A percentile compares a stretch with the other conserved stretches of the same genome.
These are phyloP conservation scores for Pseudomyrmex gracilis DNA, from an alignment of 1,140 invertebrate genomes.

Conservation along the genomic window DNA sequence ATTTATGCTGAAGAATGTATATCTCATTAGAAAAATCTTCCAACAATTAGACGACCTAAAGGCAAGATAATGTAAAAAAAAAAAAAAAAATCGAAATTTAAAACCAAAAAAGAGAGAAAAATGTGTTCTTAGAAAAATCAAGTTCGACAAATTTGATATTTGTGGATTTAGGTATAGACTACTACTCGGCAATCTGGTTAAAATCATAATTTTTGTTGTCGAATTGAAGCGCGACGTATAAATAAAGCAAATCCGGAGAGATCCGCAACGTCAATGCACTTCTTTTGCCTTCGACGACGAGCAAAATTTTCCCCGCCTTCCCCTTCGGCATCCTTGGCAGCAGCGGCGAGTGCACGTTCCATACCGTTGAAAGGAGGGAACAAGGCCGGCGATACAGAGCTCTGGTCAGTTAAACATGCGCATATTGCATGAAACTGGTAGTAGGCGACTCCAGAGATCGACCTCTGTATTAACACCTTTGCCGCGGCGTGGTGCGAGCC, in stretches of 20 bases:
- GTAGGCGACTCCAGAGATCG: slow-evolving; percentile 80
- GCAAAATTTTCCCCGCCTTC: slow-evolving; percentile 43
- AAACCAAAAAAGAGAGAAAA: no score
- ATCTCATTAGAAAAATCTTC: no score
- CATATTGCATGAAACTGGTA: slow-evolving; percentile 86
- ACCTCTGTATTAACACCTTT: slow-evolving; percentile 85
- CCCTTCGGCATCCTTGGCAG: slow-evolving; percentile 51
- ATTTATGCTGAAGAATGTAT: slow-evolving; percentile 12
- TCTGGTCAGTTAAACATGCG: slow-evolving; percentile 86
- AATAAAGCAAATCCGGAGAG: slow-evolving; percentile 72
- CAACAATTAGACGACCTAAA: no score
- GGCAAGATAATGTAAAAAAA: no score
- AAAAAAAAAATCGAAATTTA: no score
- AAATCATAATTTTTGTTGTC: slow-evolving; percentile 49
- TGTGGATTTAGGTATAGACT: slow-evolving; percentile 62
- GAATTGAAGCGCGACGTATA: slow-evolving; percentile 74
- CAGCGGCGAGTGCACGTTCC: slow-evolving; percentile 63
- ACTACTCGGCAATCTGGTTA: slow-evolving; percentile 50
- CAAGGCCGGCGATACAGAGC: slow-evolving; percentile 77
- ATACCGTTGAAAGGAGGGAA: slow-evolving; percentile 62
- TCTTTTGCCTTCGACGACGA: slow-evolving; percentile 20
- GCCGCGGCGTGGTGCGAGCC: slow-evolving; percentile 54
- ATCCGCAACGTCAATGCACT: slow-evolving; percentile 10
- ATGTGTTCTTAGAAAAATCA: neutral
- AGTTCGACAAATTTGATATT: slow-evolving; percentile 63